These are phyloP conservation scores for Masticophis lateralis DNA, from an alignment of 2,797 vertebrate species.

Conservation along the genomic window DNA sequence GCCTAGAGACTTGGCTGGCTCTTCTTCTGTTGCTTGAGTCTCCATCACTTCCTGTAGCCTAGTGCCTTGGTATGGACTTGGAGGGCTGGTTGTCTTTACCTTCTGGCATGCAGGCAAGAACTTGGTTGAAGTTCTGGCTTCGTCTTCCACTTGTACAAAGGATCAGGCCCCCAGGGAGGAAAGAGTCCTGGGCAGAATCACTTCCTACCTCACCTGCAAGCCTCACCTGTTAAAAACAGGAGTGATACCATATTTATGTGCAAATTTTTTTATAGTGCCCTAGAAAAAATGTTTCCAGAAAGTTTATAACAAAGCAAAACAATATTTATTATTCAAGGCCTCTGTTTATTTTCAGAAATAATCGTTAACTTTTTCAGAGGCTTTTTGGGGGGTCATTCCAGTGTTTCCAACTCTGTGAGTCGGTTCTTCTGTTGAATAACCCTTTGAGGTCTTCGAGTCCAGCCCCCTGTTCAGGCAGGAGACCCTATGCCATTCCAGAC, in stretches of 20 bases:
- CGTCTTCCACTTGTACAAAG: neutral
- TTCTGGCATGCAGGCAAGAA: neutral
- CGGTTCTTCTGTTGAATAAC: neutral
- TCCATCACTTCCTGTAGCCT: neutral
- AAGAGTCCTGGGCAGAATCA: neutral
- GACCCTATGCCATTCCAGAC: neutral
- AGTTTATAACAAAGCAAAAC: neutral
- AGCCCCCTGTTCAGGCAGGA: neutral
- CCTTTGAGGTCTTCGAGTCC: neutral
- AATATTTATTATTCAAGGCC: neutral
- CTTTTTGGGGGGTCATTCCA: neutral
- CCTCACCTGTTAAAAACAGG: neutral
- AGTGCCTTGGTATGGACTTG: neutral
- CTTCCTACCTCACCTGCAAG: neutral
- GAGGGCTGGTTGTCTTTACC: neutral
- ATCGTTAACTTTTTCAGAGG: neutral
- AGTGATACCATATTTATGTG: neutral
- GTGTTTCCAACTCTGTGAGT: neutral
- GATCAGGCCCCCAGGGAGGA: neutral
- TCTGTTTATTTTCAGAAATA: neutral
- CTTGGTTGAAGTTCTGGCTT: neutral
- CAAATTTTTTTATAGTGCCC: neutral
- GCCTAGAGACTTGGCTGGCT: neutral
- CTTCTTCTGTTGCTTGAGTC: neutral
- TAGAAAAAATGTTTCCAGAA: neutral